Percentiles rank a stretch among this genome's conserved stretches.
Evolutionary conservation across 2,113 vertebrate genomes (phyloP).

Genomic region (Maccullochella peelii): DNA sequence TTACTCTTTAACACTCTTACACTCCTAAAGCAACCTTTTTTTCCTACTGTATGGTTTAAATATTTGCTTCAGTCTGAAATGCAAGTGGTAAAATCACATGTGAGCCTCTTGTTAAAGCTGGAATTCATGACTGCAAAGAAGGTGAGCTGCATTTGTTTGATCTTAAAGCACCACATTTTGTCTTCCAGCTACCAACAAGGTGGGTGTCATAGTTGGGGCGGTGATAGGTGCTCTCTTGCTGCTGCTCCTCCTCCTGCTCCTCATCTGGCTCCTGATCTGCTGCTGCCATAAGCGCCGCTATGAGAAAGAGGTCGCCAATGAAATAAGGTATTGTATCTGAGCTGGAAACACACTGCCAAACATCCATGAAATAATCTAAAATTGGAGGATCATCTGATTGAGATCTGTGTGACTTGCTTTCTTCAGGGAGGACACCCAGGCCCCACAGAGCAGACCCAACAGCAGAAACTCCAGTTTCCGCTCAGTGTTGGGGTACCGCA

Average conservation of each 20-base stretch:
- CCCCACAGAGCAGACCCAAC: conserved; percentile 78
- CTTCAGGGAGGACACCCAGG: conserved; percentile 78
- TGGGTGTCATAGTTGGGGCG: conserved; percentile 85
- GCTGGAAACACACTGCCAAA: background rate
- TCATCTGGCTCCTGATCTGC: conserved; percentile 89
- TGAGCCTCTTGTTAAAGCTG: background rate
- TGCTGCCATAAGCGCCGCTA: conserved; percentile 85
- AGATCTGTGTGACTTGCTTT: background rate
- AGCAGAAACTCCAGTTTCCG: conserved; percentile 80
- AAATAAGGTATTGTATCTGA: conserved; percentile 85
- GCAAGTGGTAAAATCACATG: background rate
- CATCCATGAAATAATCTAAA: background rate
- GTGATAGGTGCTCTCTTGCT: conserved; percentile 88
- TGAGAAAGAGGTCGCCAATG: conserved; percentile 87
- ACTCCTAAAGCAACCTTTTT: background rate
- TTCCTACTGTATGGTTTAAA: background rate
- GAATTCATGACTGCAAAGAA: background rate
- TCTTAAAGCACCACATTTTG: conserved; percentile 14
- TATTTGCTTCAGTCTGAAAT: conserved; percentile 8
- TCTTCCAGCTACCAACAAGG: conserved; percentile 75
- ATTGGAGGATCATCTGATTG: background rate
- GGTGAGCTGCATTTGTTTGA: conserved; percentile 12
- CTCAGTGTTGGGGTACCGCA: conserved; percentile 78
- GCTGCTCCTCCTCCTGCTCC: conserved; percentile 85
- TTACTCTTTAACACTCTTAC: conserved; percentile 10